A percentile compares a stretch with the other conserved stretches of the same genome.
Conservation (phyloP, 2,113 vertebrate genomes). For the Nyctereutes procyonoides region DNA sequence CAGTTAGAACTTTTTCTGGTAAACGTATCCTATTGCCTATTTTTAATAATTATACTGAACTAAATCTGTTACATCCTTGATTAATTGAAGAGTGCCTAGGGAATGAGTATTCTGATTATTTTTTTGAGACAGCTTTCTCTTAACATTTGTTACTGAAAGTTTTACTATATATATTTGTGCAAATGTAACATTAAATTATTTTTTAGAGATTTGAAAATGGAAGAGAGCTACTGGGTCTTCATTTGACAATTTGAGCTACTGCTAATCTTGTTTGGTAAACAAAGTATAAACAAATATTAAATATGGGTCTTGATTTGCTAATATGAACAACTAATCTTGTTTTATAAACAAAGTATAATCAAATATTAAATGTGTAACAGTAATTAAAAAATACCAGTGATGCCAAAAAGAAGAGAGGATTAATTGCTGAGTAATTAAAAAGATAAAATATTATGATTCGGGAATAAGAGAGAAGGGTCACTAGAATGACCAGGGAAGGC, state of each 20-base stretch:
- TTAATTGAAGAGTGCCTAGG: conserved; percentile 11
- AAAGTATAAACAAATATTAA: conserved; percentile 60
- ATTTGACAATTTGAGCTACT: conserved; percentile 56
- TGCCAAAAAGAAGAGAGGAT: conserved; percentile 29
- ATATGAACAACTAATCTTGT: conserved; percentile 42
- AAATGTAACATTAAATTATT: conserved; percentile 45
- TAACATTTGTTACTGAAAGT: conserved; percentile 44
- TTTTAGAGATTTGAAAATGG: conserved; percentile 18
- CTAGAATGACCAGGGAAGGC: background rate
- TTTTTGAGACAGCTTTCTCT: conserved; percentile 41
- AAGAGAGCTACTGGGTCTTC: background rate
- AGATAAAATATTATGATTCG: conserved; percentile 12
- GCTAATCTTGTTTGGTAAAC: conserved; percentile 43
- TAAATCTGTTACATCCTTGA: background rate
- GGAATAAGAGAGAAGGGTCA: background rate
- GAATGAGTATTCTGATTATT: conserved; percentile 42
- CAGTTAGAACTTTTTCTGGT: conserved; percentile 11
- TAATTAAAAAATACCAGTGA: conserved; percentile 59
- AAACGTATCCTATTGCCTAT: background rate
- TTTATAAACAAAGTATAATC: conserved; percentile 59
- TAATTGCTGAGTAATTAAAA: conserved; percentile 47
- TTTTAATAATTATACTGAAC: conserved; percentile 48
- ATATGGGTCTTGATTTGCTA: conserved; percentile 50
- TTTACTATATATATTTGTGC: conserved; percentile 9
- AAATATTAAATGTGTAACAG: conserved; percentile 59